Evolutionary conservation across 2,888 invertebrate genomes (phyloP).

Genomic region (Periphyllus acericola): DNA sequence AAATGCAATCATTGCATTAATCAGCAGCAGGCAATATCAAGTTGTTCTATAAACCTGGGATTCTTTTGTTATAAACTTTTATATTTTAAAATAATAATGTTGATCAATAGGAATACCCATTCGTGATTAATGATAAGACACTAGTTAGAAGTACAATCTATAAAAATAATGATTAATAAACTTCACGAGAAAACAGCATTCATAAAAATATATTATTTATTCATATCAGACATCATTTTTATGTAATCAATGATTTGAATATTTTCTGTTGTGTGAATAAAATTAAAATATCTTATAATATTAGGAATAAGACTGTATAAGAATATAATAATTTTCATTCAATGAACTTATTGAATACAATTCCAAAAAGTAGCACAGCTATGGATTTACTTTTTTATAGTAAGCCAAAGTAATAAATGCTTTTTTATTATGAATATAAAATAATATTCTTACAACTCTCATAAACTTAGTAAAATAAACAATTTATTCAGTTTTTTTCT

Average conservation of each 20-base stretch:
- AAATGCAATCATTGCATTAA: neutral
- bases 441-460: too few species aligned
- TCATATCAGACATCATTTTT: neutral
- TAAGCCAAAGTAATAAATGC: neutral
- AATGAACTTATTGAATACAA: neutral
- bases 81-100: too few species aligned
- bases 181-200: neutral
- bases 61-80: too few species aligned
- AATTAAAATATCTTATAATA: too few species aligned
- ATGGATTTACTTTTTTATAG: neutral
- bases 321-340: neutral
- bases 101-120: too few species aligned
- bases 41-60: too few species aligned
- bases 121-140: neutral
- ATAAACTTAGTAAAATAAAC: neutral
- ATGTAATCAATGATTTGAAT: too few species aligned
- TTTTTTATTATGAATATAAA: too few species aligned
- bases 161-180: neutral
- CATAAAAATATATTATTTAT: neutral
- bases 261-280: too few species aligned
- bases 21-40: neutral
- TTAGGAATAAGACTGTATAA: neutral
- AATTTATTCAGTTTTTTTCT: too few species aligned
- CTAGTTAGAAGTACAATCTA: neutral
- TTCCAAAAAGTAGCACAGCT: too few species aligned